Base-by-base conservation (phyloP, 2,797 vertebrate species). In the Neosilurus mollespiculum region DNA sequence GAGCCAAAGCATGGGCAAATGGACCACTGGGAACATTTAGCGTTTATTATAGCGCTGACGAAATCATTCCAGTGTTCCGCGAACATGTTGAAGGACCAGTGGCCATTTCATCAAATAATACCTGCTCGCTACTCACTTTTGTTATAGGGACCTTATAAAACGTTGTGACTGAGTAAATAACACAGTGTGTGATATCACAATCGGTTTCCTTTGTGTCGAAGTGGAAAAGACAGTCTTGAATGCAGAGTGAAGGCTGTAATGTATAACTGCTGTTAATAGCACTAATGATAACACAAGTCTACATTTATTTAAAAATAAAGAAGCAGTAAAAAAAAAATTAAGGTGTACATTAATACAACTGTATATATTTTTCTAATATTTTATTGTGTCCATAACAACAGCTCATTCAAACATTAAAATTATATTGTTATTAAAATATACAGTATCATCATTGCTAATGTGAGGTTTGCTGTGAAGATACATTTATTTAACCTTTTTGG, bases 131-230 rank as follows among this genome's bases (percentile, higher is more conserved):
- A 53, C 30, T 10, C 16, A 64, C 24, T 34, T 72, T 30, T 18
- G 22, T 26, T 18, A 3, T 7, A 26, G 8, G 8, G 24, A 62
- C 54, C 11, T 61, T 8, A 51, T 11, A 70, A 53, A 67, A 34
- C 34, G 75, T 34, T 54, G 15, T 70, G 56, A 83, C 82, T 83
- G 72, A 56, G 58, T 30, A 34, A 64, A 51, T 24, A 70, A 71
- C 20, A 70, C 49, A 61, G 5, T 16, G 24, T 61, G 24, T 64
- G 10, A 61, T 62, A 62, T 78, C 58, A 62, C 15, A 24, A 43
- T n/a, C 20, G 10, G 66, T 70, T 69, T 51, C 56, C 20, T 61
- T 20, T 30, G 15, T 62, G 37, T 62, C 34, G 34, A 59, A 59
- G 49, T 67, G 51, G 9, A 59, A 59, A 26, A 54, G 24, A n/a